These are phyloP conservation scores for Thamnophis sirtalis DNA, from an alignment of 2,113 vertebrate species.

Conservation along the genomic window DNA sequence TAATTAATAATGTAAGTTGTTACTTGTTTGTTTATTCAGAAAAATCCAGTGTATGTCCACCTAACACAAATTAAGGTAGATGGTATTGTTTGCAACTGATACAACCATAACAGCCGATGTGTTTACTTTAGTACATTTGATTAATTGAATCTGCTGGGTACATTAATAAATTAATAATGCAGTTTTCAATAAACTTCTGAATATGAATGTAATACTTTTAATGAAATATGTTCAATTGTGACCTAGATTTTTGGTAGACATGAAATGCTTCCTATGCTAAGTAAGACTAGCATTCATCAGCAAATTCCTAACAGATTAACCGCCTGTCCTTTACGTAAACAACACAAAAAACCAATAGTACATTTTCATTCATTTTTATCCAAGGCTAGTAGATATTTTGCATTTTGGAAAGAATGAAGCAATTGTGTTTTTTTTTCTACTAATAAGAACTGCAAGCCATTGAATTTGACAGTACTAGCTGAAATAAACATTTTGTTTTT, in stretches of 20 bases:
- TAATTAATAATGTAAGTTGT: neutral
- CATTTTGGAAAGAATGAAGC: neutral
- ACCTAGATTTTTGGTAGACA: neutral
- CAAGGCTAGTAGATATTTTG: neutral
- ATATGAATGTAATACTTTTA: neutral
- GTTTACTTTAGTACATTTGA: neutral
- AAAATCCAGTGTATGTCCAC: neutral
- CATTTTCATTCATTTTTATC: neutral
- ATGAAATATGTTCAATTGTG: neutral
- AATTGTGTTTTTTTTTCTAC: neutral
- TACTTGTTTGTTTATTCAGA: neutral
- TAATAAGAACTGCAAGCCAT: neutral
- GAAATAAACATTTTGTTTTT: neutral
- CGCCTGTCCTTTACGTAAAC: neutral
- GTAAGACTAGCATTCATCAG: neutral
- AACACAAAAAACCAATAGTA: neutral
- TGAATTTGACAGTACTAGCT: neutral
- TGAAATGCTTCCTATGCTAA: neutral
- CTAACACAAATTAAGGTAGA: neutral
- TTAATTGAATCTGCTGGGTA: neutral
- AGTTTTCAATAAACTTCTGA: neutral
- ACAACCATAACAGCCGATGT: neutral
- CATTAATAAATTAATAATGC: neutral
- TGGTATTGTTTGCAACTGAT: neutral
- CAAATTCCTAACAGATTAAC: neutral